Conservation (phyloP, 2,797 vertebrate species). For the Helicolenus hilgendorfi region DNA sequence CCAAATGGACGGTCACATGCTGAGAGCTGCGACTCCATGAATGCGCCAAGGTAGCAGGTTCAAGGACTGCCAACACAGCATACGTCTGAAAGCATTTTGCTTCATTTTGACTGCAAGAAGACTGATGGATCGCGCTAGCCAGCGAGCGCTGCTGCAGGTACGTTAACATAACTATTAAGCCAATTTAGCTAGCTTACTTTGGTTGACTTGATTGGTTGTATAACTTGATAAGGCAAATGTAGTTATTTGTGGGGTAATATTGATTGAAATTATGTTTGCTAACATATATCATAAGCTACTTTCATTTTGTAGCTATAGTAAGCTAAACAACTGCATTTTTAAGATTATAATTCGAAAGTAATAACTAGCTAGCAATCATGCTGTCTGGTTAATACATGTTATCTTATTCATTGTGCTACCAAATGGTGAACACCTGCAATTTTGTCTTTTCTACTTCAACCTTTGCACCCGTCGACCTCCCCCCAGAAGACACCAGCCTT, state of each 20-base stretch:
- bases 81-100: neutral
- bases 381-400: neutral
- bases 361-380: neutral
- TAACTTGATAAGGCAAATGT: neutral
- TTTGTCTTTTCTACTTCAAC: neutral
- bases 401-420: neutral
- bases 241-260: neutral
- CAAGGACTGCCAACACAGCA: neutral
- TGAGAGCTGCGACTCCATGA: neutral
- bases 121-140: neutral
- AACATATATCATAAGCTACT: neutral
- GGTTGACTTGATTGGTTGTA: neutral
- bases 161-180: neutral
- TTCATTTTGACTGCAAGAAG: slow-evolving; percentile 9
- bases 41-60: neutral
- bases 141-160: slow-evolving; percentile 2
- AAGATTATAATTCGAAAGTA: neutral
- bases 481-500: neutral
- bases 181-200: neutral
- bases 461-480: neutral
- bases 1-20: neutral
- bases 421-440: neutral
- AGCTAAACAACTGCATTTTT: neutral
- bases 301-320: neutral
- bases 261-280: neutral